These are phyloP conservation scores for Scaptomyza cyrtandrae DNA, from an alignment of 2,888 invertebrate species.

Conservation along the genomic window DNA sequence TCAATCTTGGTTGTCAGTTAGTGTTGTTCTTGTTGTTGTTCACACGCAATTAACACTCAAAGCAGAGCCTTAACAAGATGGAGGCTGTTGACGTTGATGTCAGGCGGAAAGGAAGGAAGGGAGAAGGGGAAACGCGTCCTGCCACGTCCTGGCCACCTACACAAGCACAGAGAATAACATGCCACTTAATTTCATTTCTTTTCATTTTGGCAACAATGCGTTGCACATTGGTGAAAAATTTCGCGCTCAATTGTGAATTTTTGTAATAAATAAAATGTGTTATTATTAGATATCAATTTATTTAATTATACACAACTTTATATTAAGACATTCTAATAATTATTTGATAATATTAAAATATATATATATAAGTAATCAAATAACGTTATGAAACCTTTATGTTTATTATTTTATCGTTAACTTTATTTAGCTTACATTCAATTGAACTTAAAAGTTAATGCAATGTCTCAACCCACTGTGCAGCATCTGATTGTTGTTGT, in stretches of 20 bases:
- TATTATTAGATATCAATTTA: too few species aligned
- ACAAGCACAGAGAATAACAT: conserved; percentile 11
- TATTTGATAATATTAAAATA: too few species aligned
- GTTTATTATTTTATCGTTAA: too few species aligned
- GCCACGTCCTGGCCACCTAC: conserved; percentile 11
- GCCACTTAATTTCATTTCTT: conserved; percentile 72
- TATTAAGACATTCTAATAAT: too few species aligned
- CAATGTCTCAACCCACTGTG: conserved; percentile 29
- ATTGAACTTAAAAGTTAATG: background rate
- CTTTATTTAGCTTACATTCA: too few species aligned
- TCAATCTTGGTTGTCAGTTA: conserved; percentile 14
- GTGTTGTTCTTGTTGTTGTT: conserved; percentile 59
- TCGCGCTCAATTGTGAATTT: background rate
- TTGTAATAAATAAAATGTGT: too few species aligned
- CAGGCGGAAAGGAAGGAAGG: background rate
- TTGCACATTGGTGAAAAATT: conserved; percentile 45
- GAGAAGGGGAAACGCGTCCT: conserved; percentile 8
- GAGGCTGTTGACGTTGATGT: conserved; percentile 36
- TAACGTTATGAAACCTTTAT: too few species aligned
- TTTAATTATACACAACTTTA: too few species aligned
- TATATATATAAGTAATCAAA: too few species aligned
- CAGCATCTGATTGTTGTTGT: conserved; percentile 34
- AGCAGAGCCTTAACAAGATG: conserved; percentile 55
- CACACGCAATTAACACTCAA: conserved; percentile 74
- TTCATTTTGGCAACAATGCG: conserved; percentile 50